Evolutionary conservation across 53 echinoderm and acorn worm species (phyloP).

Genomic region (Paracentrotus lividus): DNA sequence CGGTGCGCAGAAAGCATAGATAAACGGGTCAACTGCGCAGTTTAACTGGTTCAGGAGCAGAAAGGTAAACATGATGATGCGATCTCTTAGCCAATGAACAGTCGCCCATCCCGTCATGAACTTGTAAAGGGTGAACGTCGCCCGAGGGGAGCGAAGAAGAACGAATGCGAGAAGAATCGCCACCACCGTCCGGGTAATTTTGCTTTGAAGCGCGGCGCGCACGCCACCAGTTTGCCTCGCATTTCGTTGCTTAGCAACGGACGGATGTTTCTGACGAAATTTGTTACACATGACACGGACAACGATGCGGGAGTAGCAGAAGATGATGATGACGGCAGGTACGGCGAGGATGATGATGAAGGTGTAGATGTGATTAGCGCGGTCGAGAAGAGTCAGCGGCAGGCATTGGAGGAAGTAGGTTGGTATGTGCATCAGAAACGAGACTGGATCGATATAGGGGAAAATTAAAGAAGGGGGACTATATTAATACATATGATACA

Average conservation of each 20-base stretch:
- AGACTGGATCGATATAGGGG: neutral
- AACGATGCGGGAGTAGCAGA: neutral
- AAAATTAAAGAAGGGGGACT: too few species aligned
- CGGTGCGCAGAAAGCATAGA: constrained; percentile 18
- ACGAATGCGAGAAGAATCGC: neutral
- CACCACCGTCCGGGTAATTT: constrained; percentile 15
- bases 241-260: neutral
- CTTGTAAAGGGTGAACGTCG: neutral
- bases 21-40: neutral
- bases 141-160: neutral
- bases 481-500: too few species aligned
- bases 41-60: neutral
- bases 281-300: neutral
- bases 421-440: neutral
- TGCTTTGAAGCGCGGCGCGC: neutral
- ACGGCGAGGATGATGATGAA: neutral
- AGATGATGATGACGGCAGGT: neutral
- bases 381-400: neutral
- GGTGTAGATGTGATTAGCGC: neutral
- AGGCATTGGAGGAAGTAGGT: neutral
- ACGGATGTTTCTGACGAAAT: neutral
- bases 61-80: neutral
- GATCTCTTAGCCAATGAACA: neutral
- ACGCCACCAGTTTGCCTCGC: too few species aligned
- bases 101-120: neutral